Evolutionary conservation across 2,888 invertebrate species (phyloP).

Genomic region (Dichetophora obliterata): DNA sequence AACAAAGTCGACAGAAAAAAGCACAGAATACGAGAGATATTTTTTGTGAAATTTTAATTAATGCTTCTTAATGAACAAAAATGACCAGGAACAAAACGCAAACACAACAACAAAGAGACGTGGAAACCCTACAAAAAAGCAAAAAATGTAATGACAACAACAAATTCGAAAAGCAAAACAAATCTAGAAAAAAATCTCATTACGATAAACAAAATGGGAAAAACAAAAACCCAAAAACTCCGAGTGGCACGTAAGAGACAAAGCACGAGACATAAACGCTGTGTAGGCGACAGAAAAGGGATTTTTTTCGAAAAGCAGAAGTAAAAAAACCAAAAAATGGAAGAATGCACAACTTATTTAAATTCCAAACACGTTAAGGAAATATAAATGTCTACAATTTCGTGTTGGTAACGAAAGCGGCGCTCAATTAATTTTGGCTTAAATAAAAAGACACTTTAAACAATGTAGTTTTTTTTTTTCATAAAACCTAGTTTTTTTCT

Average conservation of each 20-base stretch:
- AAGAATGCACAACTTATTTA: background rate
- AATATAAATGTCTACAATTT: too few relatives aligned
- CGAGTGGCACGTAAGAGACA: background rate
- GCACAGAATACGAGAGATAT: too few relatives aligned
- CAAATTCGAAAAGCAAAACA: slow-evolving; percentile 15
- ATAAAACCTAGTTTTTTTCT: too few relatives aligned
- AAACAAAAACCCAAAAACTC: background rate
- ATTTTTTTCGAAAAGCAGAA: background rate
- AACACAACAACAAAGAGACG: slow-evolving; percentile 1
- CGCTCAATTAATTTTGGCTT: too few relatives aligned
- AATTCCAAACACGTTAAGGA: background rate
- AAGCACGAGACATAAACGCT: background rate
- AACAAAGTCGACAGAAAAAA: too few relatives aligned
- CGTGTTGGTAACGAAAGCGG: too few relatives aligned
- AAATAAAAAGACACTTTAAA: too few relatives aligned
- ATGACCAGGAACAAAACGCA: background rate
- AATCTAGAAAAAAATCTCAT: slow-evolving; percentile 20
- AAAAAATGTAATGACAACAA: slow-evolving; percentile 7
- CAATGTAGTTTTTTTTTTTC: too few relatives aligned
- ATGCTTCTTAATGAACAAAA: background rate
- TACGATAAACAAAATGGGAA: slow-evolving; percentile 3
- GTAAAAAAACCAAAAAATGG: background rate
- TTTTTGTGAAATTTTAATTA: slow-evolving; percentile 13
- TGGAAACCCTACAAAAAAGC: background rate
- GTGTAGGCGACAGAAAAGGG: background rate